Evolutionary conservation across 2,797 vertebrate species (phyloP), one percentile per base, ranked within the genome.

Genomic region (Anomalospiza imberbis): DNA sequence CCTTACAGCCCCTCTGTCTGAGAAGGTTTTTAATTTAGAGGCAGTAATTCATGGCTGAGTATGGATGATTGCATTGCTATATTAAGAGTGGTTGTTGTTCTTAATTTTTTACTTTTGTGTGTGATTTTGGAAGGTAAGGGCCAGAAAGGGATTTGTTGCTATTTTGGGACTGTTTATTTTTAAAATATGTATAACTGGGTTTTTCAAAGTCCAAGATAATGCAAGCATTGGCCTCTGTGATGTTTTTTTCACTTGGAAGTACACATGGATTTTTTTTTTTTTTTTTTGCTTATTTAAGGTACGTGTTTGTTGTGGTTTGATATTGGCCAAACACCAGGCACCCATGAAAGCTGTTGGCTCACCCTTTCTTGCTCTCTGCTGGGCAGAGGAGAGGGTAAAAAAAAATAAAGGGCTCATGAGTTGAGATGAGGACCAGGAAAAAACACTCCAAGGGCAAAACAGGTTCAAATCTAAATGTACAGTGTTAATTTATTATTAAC

Each of bases 291-390:
- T 17, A n/a, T 20, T 75, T 53, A 83, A 81, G 16, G 10, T 44
- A 12, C 0, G 0, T 31, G 12, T 40, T 26, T 80, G 16, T 42
- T 0, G 1, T 60, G 25, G 54, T 34, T 80, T 68, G 36, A 58
- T n/a, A 42, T 10, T 34, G 25, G 24, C 34, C 36, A 58, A 42
- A 34, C 16, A 42, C 25, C 54, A 68, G 45, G 25, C 9, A 16
- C 12, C 29, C 31, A 29, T 24, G 13, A 50, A 58, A 68, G 19
- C 10, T 2, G 0, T 28, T 58, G 0, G 2, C 53, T 67, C 44
- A 58, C 19, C 15, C 19, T 68, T 80, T 80, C 6, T 68, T 50
- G 25, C 24, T 68, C 6, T 12, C 10, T 19, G 5, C 45, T 58
- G 17, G 54, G 17, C 25, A 58, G 31, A 50, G 31, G 25, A 68